Evolutionary conservation across 1,140 invertebrate species (phyloP).

Genomic region (Popillia japonica): DNA sequence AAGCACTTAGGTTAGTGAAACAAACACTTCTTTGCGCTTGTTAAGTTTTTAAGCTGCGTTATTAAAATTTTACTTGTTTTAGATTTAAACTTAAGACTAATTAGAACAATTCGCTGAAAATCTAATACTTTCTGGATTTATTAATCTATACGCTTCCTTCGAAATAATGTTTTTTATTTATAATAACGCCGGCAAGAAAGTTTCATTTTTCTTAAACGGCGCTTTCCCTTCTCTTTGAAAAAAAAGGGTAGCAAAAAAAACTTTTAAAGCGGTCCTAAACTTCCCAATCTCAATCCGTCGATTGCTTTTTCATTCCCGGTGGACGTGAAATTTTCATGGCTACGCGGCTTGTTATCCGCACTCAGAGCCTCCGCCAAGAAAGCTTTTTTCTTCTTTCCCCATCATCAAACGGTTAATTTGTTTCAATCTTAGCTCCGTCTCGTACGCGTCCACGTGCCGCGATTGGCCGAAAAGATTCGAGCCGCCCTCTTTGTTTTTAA

Average conservation of each 20-base stretch:
- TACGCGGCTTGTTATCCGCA: neutral
- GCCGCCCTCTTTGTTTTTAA: neutral
- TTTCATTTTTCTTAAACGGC: neutral
- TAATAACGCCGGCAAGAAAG: neutral
- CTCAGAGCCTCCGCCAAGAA: neutral
- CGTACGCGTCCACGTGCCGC: neutral
- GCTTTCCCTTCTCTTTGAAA: neutral
- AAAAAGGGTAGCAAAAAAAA: neutral
- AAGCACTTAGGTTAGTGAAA: too few species aligned
- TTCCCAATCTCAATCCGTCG: neutral
- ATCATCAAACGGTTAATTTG: constrained; percentile 4
- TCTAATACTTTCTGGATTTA: neutral
- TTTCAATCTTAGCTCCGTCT: neutral
- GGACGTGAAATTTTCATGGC: neutral
- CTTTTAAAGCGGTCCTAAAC: neutral
- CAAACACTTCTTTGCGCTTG: too few species aligned
- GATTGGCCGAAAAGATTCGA: neutral
- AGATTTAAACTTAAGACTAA: too few species aligned
- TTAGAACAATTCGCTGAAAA: neutral
- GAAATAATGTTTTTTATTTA: neutral
- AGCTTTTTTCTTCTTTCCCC: neutral
- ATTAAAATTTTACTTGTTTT: too few species aligned
- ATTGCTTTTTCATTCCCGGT: constrained; percentile 9
- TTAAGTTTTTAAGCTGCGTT: too few species aligned
- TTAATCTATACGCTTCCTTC: neutral